Evolutionary conservation across 2,888 invertebrate genomes (phyloP).

Genomic region (Eupeodes luniger): DNA sequence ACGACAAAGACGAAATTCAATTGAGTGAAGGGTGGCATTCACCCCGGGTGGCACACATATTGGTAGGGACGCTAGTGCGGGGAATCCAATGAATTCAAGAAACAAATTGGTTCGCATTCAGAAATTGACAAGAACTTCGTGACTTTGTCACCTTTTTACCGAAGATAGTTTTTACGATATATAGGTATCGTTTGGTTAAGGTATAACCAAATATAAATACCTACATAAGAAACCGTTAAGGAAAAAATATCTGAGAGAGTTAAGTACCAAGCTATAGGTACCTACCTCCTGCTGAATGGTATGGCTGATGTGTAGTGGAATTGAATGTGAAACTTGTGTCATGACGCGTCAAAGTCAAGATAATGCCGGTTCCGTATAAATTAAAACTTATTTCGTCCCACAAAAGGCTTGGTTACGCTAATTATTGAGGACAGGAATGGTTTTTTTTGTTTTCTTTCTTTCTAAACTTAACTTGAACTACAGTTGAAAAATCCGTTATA

Average conservation of each 20-base stretch:
- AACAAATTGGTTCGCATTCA: slow-evolving; percentile 83
- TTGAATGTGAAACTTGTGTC: slow-evolving; percentile 60
- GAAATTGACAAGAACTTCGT: slow-evolving; percentile 84
- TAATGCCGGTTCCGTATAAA: slow-evolving; percentile 43
- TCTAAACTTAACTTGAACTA: slow-evolving; percentile 37
- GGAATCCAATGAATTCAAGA: slow-evolving; percentile 79
- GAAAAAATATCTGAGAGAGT: neutral
- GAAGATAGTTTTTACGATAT: slow-evolving; percentile 60
- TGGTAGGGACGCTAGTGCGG: neutral
- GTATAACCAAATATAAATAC: neutral
- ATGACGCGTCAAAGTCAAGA: slow-evolving; percentile 68
- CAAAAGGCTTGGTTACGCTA: slow-evolving; percentile 67
- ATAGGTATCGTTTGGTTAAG: neutral
- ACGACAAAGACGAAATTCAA: slow-evolving; percentile 78
- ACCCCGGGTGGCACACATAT: neutral
- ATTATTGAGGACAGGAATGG: slow-evolving; percentile 66
- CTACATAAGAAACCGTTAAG: slow-evolving; percentile 13
- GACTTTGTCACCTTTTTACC: slow-evolving; percentile 83
- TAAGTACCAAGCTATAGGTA: neutral
- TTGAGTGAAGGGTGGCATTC: slow-evolving; percentile 33
- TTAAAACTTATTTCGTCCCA: slow-evolving; percentile 62
- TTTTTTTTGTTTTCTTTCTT: neutral
- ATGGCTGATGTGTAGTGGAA: neutral
- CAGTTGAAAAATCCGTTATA: slow-evolving; percentile 36
- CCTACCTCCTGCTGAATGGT: neutral